phyloP scores from a whole-genome alignment of 2,797 vertebrate genomes.

The Galago senegalensis region DNA sequence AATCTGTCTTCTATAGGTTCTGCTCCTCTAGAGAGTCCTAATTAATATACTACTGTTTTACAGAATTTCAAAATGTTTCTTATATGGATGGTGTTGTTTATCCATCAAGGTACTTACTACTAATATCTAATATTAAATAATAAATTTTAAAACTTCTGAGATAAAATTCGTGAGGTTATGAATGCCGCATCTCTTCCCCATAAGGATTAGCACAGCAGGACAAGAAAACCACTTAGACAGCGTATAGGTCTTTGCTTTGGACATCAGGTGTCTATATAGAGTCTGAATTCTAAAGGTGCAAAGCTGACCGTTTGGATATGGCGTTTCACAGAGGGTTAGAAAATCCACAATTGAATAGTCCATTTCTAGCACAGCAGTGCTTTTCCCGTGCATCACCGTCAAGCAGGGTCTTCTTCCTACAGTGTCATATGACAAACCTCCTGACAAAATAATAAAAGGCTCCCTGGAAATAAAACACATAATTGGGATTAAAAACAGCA shows the following conservation, averaged over 20 bases:
- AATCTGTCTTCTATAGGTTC: neutral
- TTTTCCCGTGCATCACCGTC: constrained; percentile 99
- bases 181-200: neutral
- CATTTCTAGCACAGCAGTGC: constrained; percentile 98
- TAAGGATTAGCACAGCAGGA: neutral
- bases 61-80: constrained; percentile 37
- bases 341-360: constrained; percentile 99
- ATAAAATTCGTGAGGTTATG: constrained; percentile 4
- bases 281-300: neutral
- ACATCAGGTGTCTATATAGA: neutral
- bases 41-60: neutral
- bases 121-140: neutral
- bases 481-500: constrained; percentile 67
- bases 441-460: constrained; percentile 97
- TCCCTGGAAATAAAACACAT: constrained; percentile 92
- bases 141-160: constrained; percentile 15
- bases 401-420: constrained; percentile 97
- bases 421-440: constrained; percentile 98
- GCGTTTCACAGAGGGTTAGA: constrained; percentile 99
- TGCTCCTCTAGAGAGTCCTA: constrained; percentile 32
- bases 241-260: neutral
- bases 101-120: neutral
- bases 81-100: neutral
- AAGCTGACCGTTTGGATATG: constrained; percentile 96
- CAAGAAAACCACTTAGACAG: constrained; percentile 48